Conservation (phyloP, 2,113 vertebrate genomes). For the Dasyornis broadbenti region DNA sequence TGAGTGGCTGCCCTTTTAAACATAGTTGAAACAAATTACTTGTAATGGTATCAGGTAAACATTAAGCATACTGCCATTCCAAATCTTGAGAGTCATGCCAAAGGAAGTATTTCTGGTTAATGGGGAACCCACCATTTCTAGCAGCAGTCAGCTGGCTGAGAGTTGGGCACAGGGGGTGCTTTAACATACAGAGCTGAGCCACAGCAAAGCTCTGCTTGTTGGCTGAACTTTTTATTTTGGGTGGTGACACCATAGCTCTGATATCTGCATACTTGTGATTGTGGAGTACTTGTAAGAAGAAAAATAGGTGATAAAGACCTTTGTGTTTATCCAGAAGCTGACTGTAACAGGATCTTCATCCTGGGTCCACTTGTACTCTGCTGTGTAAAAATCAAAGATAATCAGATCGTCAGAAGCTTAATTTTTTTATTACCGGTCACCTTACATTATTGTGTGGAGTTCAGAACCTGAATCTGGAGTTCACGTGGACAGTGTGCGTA, state of each 20-base stretch:
- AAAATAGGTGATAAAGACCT: background rate
- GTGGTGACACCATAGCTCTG: background rate
- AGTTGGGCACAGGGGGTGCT: background rate
- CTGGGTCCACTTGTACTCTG: background rate
- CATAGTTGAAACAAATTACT: background rate
- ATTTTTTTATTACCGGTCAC: background rate
- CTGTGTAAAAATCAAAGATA: background rate
- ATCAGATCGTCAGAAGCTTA: background rate
- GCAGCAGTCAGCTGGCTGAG: background rate
- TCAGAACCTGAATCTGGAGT: background rate
- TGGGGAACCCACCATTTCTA: background rate
- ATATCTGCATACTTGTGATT: background rate
- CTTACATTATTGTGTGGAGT: rapidly evolving
- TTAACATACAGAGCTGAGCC: background rate
- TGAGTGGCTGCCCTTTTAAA: background rate
- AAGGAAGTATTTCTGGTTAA: background rate
- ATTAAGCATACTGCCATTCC: background rate
- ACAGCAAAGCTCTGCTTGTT: background rate
- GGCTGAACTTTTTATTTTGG: background rate
- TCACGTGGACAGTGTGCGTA: too few relatives aligned
- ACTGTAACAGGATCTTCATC: background rate
- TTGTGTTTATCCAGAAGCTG: background rate
- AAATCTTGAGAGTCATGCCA: background rate
- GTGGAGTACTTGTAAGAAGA: background rate
- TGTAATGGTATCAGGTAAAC: background rate